phyloP scores from a whole-genome alignment of 2,888 invertebrate genomes.

The Atherix ibis region DNA sequence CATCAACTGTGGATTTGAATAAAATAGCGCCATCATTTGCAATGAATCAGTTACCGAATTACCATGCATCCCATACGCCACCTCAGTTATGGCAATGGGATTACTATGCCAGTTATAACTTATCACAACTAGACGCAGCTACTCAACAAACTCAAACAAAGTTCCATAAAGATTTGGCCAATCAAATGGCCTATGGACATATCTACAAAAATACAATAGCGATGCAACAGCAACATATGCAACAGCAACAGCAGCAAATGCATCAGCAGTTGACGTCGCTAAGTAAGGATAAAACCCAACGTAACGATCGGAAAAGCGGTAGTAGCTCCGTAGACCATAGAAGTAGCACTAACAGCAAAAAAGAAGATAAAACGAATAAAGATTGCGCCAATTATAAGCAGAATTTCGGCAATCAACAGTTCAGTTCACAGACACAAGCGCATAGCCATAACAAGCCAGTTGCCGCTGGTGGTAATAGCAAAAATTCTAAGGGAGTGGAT shows the following conservation, averaged over 20 bases:
- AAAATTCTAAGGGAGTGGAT: not conserved
- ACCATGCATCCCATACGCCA: constrained; percentile 40
- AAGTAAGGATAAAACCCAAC: constrained; percentile 10
- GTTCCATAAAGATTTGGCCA: constrained; percentile 35
- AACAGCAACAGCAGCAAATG: constrained; percentile 10
- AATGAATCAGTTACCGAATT: constrained; percentile 50
- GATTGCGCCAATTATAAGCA: constrained; percentile 11
- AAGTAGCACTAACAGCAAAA: constrained; percentile 16
- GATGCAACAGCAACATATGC: constrained; percentile 15
- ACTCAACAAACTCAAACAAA: constrained; percentile 45
- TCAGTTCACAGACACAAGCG: constrained; percentile 4
- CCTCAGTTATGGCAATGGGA: constrained; percentile 45
- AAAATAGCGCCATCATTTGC: constrained; percentile 45
- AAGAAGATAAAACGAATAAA: constrained; percentile 20
- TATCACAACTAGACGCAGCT: constrained; percentile 39
- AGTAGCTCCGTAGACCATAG: constrained; percentile 2
- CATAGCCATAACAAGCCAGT: constrained; percentile 7
- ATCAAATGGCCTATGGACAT: constrained; percentile 30
- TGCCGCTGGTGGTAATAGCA: not conserved
- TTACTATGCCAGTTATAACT: constrained; percentile 40
- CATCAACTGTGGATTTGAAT: constrained; percentile 33
- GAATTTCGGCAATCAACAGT: constrained; percentile 9
- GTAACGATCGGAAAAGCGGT: constrained; percentile 9
- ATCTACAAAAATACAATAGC: constrained; percentile 29
- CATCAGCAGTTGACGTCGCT: constrained; percentile 6